These are phyloP conservation scores for Chelonoidis abingdonii DNA, from an alignment of 2,113 vertebrate species.

Conservation along the genomic window DNA sequence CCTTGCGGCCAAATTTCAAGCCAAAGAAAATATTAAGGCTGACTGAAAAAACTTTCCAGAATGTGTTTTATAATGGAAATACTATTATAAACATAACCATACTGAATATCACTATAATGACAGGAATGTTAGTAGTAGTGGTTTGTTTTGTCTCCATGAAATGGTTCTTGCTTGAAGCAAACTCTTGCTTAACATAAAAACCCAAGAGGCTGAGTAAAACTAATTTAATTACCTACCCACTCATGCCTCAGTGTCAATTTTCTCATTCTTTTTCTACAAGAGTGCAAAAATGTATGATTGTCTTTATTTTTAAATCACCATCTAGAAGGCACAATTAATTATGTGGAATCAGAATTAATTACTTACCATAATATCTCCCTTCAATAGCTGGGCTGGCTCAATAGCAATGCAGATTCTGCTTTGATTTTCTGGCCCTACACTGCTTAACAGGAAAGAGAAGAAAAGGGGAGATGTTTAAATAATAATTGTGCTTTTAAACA, in stretches of 20 bases:
- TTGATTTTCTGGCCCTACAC: slow-evolving; percentile 84
- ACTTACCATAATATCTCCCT: slow-evolving; percentile 96
- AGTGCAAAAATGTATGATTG: background rate
- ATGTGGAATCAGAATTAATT: background rate
- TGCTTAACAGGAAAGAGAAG: slow-evolving; percentile 75
- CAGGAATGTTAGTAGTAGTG: background rate
- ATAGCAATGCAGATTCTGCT: slow-evolving; percentile 86
- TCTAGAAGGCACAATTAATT: background rate
- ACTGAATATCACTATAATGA: background rate
- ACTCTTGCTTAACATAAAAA: slow-evolving; percentile 9
- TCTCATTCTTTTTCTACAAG: background rate
- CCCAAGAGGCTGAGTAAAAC: background rate
- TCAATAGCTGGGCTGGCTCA: slow-evolving; percentile 94
- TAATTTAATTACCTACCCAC: background rate
- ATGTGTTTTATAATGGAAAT: background rate
- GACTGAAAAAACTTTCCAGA: background rate
- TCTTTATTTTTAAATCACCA: background rate
- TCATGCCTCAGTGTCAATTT: background rate
- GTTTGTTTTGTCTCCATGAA: background rate
- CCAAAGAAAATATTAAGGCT: background rate
- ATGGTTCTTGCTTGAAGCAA: background rate
- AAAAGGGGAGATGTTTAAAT: background rate
- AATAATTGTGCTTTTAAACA: background rate
- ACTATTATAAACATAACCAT: background rate
- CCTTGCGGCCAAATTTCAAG: background rate